Conservation (phyloP, 2,113 vertebrate genomes). For the Pterocles orientalis region DNA sequence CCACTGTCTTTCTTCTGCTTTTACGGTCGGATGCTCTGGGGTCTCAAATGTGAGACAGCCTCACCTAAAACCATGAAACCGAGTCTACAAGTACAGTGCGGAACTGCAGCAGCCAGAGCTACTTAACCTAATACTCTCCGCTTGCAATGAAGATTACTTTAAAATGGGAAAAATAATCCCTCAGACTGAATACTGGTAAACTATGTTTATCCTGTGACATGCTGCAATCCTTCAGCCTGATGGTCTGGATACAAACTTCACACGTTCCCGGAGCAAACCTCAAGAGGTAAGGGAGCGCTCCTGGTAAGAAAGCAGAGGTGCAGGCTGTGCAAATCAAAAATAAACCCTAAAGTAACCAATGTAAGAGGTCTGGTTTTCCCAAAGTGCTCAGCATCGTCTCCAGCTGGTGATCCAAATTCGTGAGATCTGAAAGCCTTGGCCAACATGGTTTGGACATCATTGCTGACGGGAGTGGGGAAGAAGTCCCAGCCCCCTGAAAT, state of each 20-base stretch:
- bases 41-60: background rate
- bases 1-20: background rate
- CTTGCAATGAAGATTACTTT: background rate
- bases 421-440: background rate
- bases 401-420: rapidly evolving
- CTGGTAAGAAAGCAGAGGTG: background rate
- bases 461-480: rapidly evolving
- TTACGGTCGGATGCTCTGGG: background rate
- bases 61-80: background rate
- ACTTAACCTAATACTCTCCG: background rate
- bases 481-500: background rate
- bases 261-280: background rate
- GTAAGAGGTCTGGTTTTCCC: background rate
- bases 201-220: background rate
- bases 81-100: background rate
- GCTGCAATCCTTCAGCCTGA: background rate
- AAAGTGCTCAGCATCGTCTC: background rate
- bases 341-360: background rate
- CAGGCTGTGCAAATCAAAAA: background rate
- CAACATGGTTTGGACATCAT: background rate
- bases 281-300: background rate
- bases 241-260: background rate
- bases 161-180: background rate
- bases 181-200: background rate
- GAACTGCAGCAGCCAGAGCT: background rate